Evolutionary conservation across 2,888 invertebrate species (phyloP).

Genomic region (Dromius quadrimaculatus): DNA sequence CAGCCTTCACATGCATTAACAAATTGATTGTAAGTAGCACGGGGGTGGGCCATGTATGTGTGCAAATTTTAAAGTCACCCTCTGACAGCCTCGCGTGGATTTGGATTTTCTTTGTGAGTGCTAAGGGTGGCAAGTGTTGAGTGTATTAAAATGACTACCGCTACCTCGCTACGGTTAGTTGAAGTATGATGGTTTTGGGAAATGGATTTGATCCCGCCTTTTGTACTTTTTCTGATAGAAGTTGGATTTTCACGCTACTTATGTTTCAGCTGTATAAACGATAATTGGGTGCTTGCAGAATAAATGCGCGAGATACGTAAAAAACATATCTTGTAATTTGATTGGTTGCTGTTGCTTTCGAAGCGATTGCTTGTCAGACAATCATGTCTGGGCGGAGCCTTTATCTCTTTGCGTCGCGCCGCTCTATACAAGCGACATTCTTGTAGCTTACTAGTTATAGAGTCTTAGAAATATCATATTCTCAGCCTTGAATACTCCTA

Average conservation of each 20-base stretch:
- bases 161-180: constrained; percentile 20
- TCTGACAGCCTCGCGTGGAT: neutral
- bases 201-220: constrained; percentile 23
- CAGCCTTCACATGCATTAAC: constrained; percentile 18
- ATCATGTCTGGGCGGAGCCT: no score
- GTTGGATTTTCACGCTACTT: constrained; percentile 18
- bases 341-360: no score
- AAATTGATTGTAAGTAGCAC: constrained; percentile 22
- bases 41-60: neutral
- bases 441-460: no score
- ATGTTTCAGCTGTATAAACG: neutral
- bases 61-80: constrained; percentile 21
- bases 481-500: no score
- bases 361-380: no score
- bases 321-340: no score
- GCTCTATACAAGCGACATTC: no score
- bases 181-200: constrained; percentile 21
- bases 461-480: no score
- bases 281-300: no score
- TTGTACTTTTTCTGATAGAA: constrained; percentile 11
- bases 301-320: no score
- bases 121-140: constrained; percentile 24
- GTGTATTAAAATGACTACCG: constrained; percentile 24
- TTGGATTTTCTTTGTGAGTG: constrained; percentile 16
- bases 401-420: no score